Evolutionary conservation across 1,140 invertebrate genomes (phyloP).

Genomic region (Agrilus planipennis): DNA sequence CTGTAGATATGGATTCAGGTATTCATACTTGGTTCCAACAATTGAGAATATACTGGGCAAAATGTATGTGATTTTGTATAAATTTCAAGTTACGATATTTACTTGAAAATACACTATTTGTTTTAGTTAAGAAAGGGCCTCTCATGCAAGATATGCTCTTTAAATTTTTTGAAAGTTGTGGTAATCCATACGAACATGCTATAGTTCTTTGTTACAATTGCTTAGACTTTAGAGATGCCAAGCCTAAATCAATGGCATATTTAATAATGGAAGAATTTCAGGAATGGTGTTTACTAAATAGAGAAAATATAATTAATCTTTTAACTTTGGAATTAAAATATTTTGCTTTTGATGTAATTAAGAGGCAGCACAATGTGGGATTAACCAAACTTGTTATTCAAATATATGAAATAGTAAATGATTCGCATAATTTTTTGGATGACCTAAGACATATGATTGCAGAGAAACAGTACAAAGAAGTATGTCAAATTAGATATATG

Average conservation of each 20-base stretch:
- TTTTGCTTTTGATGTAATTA: constrained; percentile 46
- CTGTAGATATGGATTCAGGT: constrained; percentile 12
- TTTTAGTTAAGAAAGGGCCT: constrained; percentile 43
- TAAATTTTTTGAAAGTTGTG: constrained; percentile 37
- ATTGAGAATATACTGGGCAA: constrained; percentile 28
- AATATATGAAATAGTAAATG: constrained; percentile 40
- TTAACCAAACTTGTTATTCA: constrained; percentile 41
- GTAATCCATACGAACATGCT: constrained; percentile 43
- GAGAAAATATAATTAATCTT: constrained; percentile 28
- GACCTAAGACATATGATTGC: constrained; percentile 40
- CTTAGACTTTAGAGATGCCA: constrained; percentile 42
- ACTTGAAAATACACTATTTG: not conserved
- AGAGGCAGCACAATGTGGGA: constrained; percentile 39
- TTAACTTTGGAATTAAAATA: constrained; percentile 42
- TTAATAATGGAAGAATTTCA: constrained; percentile 48
- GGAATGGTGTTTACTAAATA: constrained; percentile 34
- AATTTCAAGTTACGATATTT: not conserved
- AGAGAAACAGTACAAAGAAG: constrained; percentile 47
- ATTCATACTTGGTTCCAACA: constrained; percentile 21
- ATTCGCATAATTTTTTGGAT: constrained; percentile 40
- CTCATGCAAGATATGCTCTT: constrained; percentile 37
- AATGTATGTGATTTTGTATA: constrained; percentile 13
- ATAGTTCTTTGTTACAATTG: constrained; percentile 44
- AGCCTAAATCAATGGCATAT: constrained; percentile 42
- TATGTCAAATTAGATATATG: constrained; percentile 12